Percentiles rank a stretch among this genome's conserved stretches.
Conservation (phyloP, 2,797 vertebrate species). For the Oryzias sinensis region DNA sequence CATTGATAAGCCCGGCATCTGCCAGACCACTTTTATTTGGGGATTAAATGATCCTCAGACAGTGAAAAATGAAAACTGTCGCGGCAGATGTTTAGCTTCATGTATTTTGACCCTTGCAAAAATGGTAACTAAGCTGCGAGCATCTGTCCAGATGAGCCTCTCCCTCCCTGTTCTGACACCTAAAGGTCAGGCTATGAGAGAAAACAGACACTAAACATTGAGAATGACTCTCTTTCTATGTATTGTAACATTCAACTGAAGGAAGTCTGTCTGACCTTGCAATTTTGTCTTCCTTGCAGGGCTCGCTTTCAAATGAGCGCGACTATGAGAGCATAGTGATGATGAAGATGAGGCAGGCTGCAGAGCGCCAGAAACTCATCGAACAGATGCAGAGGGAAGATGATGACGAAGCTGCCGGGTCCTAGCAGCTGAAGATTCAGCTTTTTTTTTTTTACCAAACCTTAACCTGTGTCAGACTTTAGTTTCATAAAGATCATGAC, state of each 20-base stretch:
- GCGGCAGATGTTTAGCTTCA: slow-evolving; percentile 33
- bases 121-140: slow-evolving; percentile 41
- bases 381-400: slow-evolving; percentile 88
- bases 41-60: slow-evolving; percentile 52
- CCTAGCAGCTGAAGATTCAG: slow-evolving; percentile 51
- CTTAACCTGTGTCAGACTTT: slow-evolving; percentile 31
- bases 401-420: slow-evolving; percentile 61
- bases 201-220: slow-evolving; percentile 36
- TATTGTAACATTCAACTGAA: slow-evolving; percentile 6
- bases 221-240: slow-evolving; percentile 30
- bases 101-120: slow-evolving; percentile 27
- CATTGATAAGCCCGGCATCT: slow-evolving; percentile 12
- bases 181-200: slow-evolving; percentile 47
- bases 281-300: slow-evolving; percentile 67
- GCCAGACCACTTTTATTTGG: slow-evolving; percentile 42
- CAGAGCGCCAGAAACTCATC: slow-evolving; percentile 91
- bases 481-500: slow-evolving; percentile 47
- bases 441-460: background rate
- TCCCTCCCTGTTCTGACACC: slow-evolving; percentile 6
- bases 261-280: background rate
- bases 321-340: slow-evolving; percentile 96
- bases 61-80: slow-evolving; percentile 49
- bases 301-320: slow-evolving; percentile 80
- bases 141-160: slow-evolving; percentile 20
- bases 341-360: slow-evolving; percentile 96